Evolutionary conservation across 2,888 invertebrate species (phyloP).

Genomic region (Patella caerulea): DNA sequence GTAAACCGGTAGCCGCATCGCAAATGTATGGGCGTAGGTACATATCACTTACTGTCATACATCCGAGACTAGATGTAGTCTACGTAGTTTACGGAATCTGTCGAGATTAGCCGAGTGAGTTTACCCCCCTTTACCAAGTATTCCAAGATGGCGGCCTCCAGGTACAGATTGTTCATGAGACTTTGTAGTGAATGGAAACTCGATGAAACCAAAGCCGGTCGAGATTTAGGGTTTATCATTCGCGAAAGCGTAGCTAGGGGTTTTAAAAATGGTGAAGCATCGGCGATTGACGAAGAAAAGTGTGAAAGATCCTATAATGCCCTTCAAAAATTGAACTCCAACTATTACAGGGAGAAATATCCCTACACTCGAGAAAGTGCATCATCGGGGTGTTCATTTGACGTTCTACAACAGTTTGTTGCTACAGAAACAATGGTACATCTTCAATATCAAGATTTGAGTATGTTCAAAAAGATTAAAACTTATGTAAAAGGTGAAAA

Average conservation of each 20-base stretch:
- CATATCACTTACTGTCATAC: too few relatives aligned
- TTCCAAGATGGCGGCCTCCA: slow-evolving; percentile 28
- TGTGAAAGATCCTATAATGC: slow-evolving; percentile 28
- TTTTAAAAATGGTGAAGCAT: slow-evolving; percentile 32
- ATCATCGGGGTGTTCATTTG: too few relatives aligned
- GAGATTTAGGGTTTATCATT: slow-evolving; percentile 28
- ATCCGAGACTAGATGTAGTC: too few relatives aligned
- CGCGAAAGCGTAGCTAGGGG: slow-evolving; percentile 29
- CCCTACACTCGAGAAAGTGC: slow-evolving; percentile 17
- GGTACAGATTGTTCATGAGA: slow-evolving; percentile 30
- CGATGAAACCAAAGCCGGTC: slow-evolving; percentile 25
- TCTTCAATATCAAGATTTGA: too few relatives aligned
- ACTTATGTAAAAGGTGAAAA: too few relatives aligned
- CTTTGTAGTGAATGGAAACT: slow-evolving; percentile 34
- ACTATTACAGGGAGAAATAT: slow-evolving; percentile 26
- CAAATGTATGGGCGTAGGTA: too few relatives aligned
- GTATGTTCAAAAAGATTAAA: too few relatives aligned
- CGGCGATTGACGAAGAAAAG: slow-evolving; percentile 22
- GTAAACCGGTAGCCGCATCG: too few relatives aligned
- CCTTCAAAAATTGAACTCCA: slow-evolving; percentile 21
- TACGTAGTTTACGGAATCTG: too few relatives aligned
- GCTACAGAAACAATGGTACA: too few relatives aligned
- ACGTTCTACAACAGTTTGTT: too few relatives aligned
- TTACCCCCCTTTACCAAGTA: slow-evolving; percentile 13
- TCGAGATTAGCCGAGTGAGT: too few relatives aligned